These are phyloP conservation scores for Leucoraja ocellata DNA, from an alignment of 2,797 vertebrate genomes.

Conservation along the genomic window DNA sequence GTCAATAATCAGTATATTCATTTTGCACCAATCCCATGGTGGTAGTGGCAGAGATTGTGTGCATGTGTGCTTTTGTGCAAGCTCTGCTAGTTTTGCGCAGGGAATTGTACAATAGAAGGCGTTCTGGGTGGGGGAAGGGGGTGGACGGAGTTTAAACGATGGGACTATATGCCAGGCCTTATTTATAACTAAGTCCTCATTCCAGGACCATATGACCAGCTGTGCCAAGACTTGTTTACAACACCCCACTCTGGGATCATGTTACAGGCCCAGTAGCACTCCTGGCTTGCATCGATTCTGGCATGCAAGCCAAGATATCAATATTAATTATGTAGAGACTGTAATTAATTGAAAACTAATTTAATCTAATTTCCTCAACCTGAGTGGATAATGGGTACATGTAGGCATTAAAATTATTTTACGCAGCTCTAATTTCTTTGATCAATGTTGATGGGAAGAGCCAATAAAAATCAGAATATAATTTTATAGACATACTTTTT, in stretches of 20 bases:
- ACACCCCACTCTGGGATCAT: slow-evolving; percentile 33
- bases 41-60: background rate
- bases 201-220: slow-evolving; percentile 29
- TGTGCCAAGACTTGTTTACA: slow-evolving; percentile 34
- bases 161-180: background rate
- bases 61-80: background rate
- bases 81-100: background rate
- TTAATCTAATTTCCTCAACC: slow-evolving; percentile 25
- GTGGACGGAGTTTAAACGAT: background rate
- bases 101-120: background rate
- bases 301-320: slow-evolving; percentile 32
- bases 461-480: background rate
- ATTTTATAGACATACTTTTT: slow-evolving; percentile 21
- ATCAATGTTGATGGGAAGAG: slow-evolving; percentile 14
- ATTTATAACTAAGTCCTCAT: slow-evolving; percentile 21
- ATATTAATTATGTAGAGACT: slow-evolving; percentile 37
- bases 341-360: slow-evolving; percentile 37
- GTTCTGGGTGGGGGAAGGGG: background rate
- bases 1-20: background rate
- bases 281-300: slow-evolving; percentile 36
- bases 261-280: slow-evolving; percentile 29
- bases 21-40: background rate
- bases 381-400: slow-evolving; percentile 3
- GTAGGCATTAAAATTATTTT: slow-evolving; percentile 21
- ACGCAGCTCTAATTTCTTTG: slow-evolving; percentile 3